Conservation (phyloP, 1,140 invertebrate species). For the Streblospio benedicti region DNA sequence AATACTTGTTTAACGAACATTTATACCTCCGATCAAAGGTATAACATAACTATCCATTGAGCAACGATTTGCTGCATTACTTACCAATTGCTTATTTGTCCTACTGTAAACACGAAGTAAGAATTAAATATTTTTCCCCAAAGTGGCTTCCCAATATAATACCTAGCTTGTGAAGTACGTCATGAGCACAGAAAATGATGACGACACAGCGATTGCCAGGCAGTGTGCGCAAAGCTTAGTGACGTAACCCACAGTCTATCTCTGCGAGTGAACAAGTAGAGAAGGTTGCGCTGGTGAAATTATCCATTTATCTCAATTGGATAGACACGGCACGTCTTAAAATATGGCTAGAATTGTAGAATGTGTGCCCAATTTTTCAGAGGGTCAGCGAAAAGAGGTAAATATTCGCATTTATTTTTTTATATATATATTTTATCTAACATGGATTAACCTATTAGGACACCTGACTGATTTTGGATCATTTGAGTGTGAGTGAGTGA, state of each 20-base stretch:
- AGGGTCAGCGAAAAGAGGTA: slow-evolving; percentile 52
- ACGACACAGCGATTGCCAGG: slow-evolving; percentile 35
- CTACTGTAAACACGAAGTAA: too few relatives aligned
- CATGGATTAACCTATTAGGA: background rate
- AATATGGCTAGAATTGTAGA: slow-evolving; percentile 42
- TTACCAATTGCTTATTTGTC: too few relatives aligned
- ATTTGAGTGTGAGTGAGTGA: background rate
- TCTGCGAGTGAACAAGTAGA: slow-evolving; percentile 12
- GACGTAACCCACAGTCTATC: slow-evolving; percentile 25
- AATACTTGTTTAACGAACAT: too few relatives aligned
- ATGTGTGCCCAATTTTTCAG: slow-evolving; percentile 58
- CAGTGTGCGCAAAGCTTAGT: slow-evolving; percentile 33
- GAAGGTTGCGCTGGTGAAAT: too few relatives aligned
- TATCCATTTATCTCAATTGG: background rate
- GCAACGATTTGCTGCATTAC: too few relatives aligned
- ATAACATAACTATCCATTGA: too few relatives aligned
- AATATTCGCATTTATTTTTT: slow-evolving; percentile 8
- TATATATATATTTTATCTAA: background rate
- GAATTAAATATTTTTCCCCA: too few relatives aligned
- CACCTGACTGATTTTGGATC: background rate
- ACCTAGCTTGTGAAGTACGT: too few relatives aligned
- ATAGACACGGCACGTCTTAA: too few relatives aligned
- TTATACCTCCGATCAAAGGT: too few relatives aligned
- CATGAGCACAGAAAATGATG: slow-evolving; percentile 22
- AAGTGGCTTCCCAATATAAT: too few relatives aligned